Percentiles rank a stretch among this genome's conserved stretches.
These are phyloP conservation scores for Serilophus lunatus DNA, from an alignment of 2,113 vertebrate genomes.

Conservation along the genomic window DNA sequence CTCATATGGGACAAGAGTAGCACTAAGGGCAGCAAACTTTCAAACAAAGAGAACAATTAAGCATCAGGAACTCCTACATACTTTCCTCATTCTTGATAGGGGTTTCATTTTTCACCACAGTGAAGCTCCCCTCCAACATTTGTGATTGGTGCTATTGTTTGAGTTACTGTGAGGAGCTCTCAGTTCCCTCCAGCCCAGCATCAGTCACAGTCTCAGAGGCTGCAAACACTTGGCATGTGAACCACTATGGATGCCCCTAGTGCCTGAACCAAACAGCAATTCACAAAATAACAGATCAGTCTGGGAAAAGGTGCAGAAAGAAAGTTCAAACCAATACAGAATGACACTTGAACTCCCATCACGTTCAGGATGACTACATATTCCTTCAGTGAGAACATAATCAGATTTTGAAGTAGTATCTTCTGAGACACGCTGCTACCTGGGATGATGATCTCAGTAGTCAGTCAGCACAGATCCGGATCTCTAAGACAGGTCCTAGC, in stretches of 20 bases:
- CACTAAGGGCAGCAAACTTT: background rate
- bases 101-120: background rate
- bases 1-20: background rate
- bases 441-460: rapidly evolving
- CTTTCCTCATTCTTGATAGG: background rate
- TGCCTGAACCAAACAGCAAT: background rate
- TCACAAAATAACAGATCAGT: background rate
- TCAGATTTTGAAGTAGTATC: background rate
- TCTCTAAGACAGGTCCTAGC: background rate
- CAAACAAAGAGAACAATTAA: background rate
- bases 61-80: background rate
- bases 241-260: background rate
- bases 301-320: background rate
- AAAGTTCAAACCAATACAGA: background rate
- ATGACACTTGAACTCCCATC: background rate
- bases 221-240: rapidly evolving
- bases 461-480: rapidly evolving
- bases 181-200: background rate
- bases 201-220: background rate
- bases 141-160: background rate
- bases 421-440: rapidly evolving
- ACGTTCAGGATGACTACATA: background rate
- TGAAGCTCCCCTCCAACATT: background rate
- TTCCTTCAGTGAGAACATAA: background rate
- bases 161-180: background rate